A percentile compares a stretch with the other conserved stretches of the same genome.
phyloP scores from a whole-genome alignment of 2,888 invertebrate genomes.

The Ochropleura plecta region DNA sequence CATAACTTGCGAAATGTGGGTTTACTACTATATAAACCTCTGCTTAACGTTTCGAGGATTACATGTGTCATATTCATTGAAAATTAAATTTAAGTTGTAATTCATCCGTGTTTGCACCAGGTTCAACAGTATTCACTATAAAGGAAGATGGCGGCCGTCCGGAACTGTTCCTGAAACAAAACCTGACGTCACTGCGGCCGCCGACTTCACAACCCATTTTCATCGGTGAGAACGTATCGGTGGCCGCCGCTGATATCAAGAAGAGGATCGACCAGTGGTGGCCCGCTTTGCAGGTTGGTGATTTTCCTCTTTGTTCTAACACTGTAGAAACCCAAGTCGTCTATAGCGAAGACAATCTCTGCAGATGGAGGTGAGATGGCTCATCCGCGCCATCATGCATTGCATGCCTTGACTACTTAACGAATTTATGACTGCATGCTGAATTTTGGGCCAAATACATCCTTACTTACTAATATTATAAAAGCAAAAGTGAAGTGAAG shows the following conservation, averaged over 20 bases:
- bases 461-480: too few species aligned
- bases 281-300: conserved; percentile 79
- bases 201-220: conserved; percentile 64
- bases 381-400: too few species aligned
- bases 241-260: conserved; percentile 63
- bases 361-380: too few species aligned
- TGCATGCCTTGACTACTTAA: too few species aligned
- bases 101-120: conserved; percentile 40
- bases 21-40: too few species aligned
- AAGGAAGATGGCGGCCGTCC: conserved; percentile 70
- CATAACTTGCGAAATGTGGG: too few species aligned
- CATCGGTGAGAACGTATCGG: conserved; percentile 51
- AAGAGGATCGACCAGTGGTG: conserved; percentile 73
- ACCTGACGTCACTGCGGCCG: conserved; percentile 75
- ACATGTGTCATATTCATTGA: background rate
- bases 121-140: conserved; percentile 79
- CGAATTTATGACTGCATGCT: too few species aligned
- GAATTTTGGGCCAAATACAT: too few species aligned
- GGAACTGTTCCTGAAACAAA: conserved; percentile 73
- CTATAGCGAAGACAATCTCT: too few species aligned
- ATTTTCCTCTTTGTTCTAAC: background rate
- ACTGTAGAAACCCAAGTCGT: too few species aligned
- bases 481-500: too few species aligned
- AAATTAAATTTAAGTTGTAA: background rate
- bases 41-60: too few species aligned